Evolutionary conservation across 2,888 invertebrate species (phyloP).

Genomic region (Prosopocoilus inquinatus): DNA sequence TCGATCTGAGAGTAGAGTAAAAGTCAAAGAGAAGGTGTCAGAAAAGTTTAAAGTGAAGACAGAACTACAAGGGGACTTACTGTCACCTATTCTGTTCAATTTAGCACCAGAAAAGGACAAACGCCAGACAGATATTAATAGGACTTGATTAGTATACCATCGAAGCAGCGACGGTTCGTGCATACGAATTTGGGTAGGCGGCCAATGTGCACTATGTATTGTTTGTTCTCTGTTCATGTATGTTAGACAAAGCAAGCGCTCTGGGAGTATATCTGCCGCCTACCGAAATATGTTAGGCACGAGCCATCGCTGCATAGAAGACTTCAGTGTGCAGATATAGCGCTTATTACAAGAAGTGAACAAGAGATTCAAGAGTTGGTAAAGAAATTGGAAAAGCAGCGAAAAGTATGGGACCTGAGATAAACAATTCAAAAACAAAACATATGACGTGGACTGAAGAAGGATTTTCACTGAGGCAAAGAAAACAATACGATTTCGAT

Average conservation of each 20-base stretch:
- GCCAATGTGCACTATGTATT: too few relatives aligned
- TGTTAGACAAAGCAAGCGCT: too few relatives aligned
- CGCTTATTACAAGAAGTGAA: not conserved
- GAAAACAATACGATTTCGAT: not conserved
- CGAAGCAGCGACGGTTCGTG: too few relatives aligned
- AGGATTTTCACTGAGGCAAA: not conserved
- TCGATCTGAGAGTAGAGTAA: not conserved
- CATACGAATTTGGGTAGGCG: too few relatives aligned
- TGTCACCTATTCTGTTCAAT: not conserved
- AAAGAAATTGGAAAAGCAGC: not conserved
- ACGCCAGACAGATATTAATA: not conserved
- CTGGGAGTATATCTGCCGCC: too few relatives aligned
- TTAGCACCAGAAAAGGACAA: not conserved
- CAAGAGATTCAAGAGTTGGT: not conserved
- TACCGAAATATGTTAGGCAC: too few relatives aligned
- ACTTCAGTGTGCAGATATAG: not conserved
- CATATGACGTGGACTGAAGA: not conserved
- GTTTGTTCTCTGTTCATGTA: too few relatives aligned
- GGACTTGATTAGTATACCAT: too few relatives aligned
- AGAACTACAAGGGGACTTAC: not conserved
- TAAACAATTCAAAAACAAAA: conserved; percentile 1
- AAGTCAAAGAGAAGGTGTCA: not conserved
- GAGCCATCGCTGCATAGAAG: too few relatives aligned
- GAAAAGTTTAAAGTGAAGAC: not conserved
- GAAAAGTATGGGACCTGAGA: not conserved